Base-by-base conservation (phyloP, 1,140 invertebrate genomes). In the Zaprionus kolodkinae region DNA sequence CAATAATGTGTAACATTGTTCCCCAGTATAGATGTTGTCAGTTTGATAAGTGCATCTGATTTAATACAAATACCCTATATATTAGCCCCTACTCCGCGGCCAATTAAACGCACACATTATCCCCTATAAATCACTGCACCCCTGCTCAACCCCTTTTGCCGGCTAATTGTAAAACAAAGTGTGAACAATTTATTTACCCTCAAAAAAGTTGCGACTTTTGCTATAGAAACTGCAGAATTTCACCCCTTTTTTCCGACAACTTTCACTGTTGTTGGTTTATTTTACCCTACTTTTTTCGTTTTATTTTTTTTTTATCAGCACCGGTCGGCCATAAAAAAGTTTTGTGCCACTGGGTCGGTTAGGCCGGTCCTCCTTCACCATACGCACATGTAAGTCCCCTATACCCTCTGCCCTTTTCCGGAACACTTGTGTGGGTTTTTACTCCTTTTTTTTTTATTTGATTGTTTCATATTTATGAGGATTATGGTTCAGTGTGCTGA, bases 401-500 rank as follows among this genome's bases (percentile, higher is more conserved):
- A 54, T 56, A 27, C 69, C 52, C 59, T 60, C 54, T 76, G 61
- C 13, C 43, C 35, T 45, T 57, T 35, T 27, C 15, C 11, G 17
- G n/a, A 17, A 27, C 57, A 13, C 33, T 50, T 74, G 50, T 69
- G 59, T 63, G 52, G 27, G 50, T 69, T 80, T 45, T 88, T 78
- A 83, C 76, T 81, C 68, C 71, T 55, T 75, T 81, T 21, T 81
- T 21, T 21, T 87, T 87, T 87, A 88, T 88, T 84, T 88, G 84
- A 88, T 88, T 88, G 85, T 88, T 88, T 88, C 78, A 81, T 88
- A 88, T 88, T 88, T 88, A 81, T 88, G 84, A 84, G 84, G 84
- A 88, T 88, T 88, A 88, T 83, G 80, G 77, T 55, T 78, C 59
- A 83, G 77, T 80, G 77, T 80, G 79, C 54, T 75, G 81, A 73